Conservation (phyloP, 2,888 invertebrate species). For the Drosophila kuntzei region DNA sequence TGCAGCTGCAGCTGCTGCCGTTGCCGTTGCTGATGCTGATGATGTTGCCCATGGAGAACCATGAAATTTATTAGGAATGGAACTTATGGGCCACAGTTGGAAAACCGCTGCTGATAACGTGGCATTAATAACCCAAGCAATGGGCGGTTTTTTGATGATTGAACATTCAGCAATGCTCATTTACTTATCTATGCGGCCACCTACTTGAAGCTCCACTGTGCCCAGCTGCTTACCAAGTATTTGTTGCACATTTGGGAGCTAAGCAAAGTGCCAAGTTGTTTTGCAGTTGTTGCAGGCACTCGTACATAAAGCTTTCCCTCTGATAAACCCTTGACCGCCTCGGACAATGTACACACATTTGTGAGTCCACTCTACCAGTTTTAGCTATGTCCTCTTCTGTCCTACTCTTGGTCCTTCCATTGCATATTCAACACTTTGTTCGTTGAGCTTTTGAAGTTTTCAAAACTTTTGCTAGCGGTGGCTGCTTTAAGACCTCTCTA, state of each 20-base stretch:
- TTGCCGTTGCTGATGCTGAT: slow-evolving; percentile 26
- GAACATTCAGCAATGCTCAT: slow-evolving; percentile 64
- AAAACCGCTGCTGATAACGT: slow-evolving; percentile 62
- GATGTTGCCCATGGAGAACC: slow-evolving; percentile 38
- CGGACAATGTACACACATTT: slow-evolving; percentile 54
- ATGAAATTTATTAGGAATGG: slow-evolving; percentile 60
- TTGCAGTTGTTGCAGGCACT: slow-evolving; percentile 29
- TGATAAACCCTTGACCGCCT: slow-evolving; percentile 65
- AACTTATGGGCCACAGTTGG: slow-evolving; percentile 40
- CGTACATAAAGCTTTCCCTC: slow-evolving; percentile 41
- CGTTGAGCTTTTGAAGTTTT: slow-evolving; percentile 54
- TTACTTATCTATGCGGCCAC: slow-evolving; percentile 56
- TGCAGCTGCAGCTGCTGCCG: slow-evolving; percentile 25
- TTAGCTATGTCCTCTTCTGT: background rate
- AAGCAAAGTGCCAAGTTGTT: slow-evolving; percentile 48
- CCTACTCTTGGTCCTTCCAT: slow-evolving; percentile 12
- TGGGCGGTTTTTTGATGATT: slow-evolving; percentile 60
- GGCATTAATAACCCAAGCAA: slow-evolving; percentile 66
- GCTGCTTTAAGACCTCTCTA: slow-evolving; percentile 52
- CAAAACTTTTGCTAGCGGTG: slow-evolving; percentile 40
- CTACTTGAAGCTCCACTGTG: slow-evolving; percentile 33
- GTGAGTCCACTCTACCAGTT: background rate
- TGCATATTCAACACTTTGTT: slow-evolving; percentile 59
- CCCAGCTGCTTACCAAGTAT: slow-evolving; percentile 22
- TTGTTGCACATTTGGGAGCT: slow-evolving; percentile 73